phyloP scores from a whole-genome alignment of 2,888 invertebrate genomes.

The Cryptus armator region DNA sequence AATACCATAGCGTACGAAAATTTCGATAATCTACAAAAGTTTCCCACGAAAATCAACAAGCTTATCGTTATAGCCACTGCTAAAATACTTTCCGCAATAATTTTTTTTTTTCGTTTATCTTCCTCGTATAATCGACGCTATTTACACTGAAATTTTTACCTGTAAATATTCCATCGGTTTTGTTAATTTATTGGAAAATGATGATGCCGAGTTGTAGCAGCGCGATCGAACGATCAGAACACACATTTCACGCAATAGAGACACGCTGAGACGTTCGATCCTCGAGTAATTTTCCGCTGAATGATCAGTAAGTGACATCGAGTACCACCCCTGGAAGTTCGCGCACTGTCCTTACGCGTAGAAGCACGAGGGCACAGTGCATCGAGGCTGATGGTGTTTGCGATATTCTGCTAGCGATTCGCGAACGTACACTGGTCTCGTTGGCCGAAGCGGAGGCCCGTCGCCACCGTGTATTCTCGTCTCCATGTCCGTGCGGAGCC shows the following conservation, averaged over 20 bases:
- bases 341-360: not conserved
- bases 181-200: not conserved
- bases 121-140: not conserved
- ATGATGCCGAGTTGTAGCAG: not conserved
- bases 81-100: not conserved
- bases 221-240: not conserved
- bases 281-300: not conserved
- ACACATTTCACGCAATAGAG: conserved; percentile 7
- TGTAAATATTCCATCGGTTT: not conserved
- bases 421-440: conserved; percentile 33
- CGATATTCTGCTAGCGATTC: conserved; percentile 10
- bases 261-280: not conserved
- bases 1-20: no score
- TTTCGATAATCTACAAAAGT: no score
- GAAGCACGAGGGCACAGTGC: not conserved
- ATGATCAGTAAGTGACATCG: not conserved
- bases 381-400: not conserved
- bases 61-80: not conserved
- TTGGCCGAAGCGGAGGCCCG: not conserved
- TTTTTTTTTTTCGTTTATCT: not conserved
- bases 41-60: not conserved
- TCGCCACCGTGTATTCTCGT: conserved; percentile 7
- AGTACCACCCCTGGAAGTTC: not conserved
- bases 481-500: not conserved
- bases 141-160: not conserved